Evolutionary conservation across 2,113 vertebrate genomes (phyloP), one percentile per base, ranked within the genome.

Genomic region (Aptenodytes forsteri): DNA sequence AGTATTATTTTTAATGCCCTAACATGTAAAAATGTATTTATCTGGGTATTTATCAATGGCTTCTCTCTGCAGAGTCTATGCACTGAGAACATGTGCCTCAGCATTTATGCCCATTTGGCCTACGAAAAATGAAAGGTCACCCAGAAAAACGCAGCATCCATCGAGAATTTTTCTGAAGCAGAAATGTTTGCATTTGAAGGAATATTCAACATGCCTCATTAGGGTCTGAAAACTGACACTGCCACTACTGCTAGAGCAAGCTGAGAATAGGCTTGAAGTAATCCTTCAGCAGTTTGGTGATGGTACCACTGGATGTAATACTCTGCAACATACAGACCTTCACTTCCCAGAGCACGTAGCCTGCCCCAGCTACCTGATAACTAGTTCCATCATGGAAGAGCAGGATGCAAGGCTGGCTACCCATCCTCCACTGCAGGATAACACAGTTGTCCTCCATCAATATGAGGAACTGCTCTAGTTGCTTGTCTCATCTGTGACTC

Each of bases 321-420:
- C 34, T 34, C 50, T 26, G 22, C 44, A 46, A 17, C 0, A 0
- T 6, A 32, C 1, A 76, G 49, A 50, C 5, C 26, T n/a, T 20
- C 20, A 21, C 34, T 77, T 62, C 29, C 55, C 58, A 8, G 36
- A 88, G 52, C 13, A 14, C 0, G 0, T 1, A 70, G 65, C n/a
- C 42, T 55, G 21, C 26, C 30, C 19, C 75, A 79, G 52, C 23
- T 14, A 23, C 42, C 15, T 8, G 11, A 11, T 4, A 15, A 34
- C 8, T 13, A 23, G 18, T 8, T 79, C 38, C 54, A 49, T 5
- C 15, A 7, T 1, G 44, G 32, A 34, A 58, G 40, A 19, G n/a
- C 30, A 59, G 56, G 70, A 61, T 15, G n/a, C 34, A 52, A 40
- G 34, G 27, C 21, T 72, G 58, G 29, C 34, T 15, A 22, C 10